A percentile compares a stretch with the other conserved stretches of the same genome.
Conservation (phyloP, 2,113 vertebrate genomes). For the Sylvietta virens region DNA sequence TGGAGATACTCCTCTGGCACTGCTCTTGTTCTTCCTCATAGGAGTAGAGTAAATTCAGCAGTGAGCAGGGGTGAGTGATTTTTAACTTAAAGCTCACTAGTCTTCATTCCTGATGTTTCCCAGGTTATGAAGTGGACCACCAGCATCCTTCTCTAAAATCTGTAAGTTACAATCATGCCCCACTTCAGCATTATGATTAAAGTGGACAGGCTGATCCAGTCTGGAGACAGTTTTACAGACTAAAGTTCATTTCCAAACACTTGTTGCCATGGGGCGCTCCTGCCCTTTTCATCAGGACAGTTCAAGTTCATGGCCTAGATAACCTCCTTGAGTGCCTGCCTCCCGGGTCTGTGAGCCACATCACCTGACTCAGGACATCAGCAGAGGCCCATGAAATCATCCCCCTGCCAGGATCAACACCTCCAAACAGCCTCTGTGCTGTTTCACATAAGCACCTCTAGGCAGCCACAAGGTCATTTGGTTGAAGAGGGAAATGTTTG, state of each 20-base stretch:
- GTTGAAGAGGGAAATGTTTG: constrained; percentile 7
- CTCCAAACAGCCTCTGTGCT: background rate
- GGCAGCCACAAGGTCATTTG: constrained; percentile 15
- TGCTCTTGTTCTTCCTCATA: background rate
- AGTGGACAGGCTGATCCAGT: background rate
- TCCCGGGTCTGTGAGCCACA: background rate
- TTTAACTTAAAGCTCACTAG: background rate
- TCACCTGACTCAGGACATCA: background rate
- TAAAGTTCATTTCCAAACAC: background rate
- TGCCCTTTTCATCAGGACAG: background rate
- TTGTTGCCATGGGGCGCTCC: rapidly evolving
- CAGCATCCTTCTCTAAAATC: background rate
- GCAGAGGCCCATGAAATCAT: background rate
- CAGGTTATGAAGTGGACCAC: background rate
- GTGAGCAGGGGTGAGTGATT: background rate
- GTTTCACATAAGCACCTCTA: background rate
- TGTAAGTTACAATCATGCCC: background rate
- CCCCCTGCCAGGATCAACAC: background rate
- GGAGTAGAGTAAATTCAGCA: background rate
- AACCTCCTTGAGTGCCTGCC: background rate
- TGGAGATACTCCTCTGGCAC: background rate
- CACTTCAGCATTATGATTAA: background rate
- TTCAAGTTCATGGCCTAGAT: background rate
- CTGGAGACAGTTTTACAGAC: background rate
- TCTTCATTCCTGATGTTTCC: background rate